Conservation (phyloP, 2,113 vertebrate species). For the Pyrgilauda ruficollis region DNA sequence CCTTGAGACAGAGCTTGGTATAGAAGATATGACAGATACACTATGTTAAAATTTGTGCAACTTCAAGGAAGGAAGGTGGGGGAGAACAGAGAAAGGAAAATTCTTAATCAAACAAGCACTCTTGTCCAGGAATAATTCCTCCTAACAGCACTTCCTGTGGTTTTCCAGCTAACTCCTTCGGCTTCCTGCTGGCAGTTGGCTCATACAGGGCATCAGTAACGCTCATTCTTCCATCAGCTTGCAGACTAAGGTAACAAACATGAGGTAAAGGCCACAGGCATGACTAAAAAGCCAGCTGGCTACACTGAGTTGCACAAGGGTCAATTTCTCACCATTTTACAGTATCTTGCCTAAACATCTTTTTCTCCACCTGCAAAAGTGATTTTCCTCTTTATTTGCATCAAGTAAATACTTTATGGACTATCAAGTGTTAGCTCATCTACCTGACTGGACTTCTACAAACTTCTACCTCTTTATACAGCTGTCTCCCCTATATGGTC, state of each 20-base stretch:
- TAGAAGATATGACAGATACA: neutral
- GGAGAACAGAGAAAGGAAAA: neutral
- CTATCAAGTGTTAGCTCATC: neutral
- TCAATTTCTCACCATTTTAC: neutral
- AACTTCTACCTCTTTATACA: neutral
- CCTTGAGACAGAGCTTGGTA: neutral
- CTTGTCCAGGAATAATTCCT: slow-evolving; percentile 70
- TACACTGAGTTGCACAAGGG: neutral
- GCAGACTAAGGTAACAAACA: slow-evolving; percentile 2
- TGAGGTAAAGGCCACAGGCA: neutral
- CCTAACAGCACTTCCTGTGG: slow-evolving; percentile 68
- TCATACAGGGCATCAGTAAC: slow-evolving; percentile 11
- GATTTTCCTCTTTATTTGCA: neutral
- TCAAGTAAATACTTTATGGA: neutral
- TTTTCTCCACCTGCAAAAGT: neutral
- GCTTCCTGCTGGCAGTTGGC: slow-evolving; percentile 41
- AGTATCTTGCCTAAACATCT: neutral
- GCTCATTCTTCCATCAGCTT: slow-evolving; percentile 16
- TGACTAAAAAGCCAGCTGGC: neutral
- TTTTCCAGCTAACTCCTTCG: slow-evolving; percentile 53
- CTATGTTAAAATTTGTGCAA: neutral
- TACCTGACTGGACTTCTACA: neutral
- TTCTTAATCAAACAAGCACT: slow-evolving; percentile 24
- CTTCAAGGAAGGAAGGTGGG: neutral
- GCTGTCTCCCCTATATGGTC: neutral